These are phyloP conservation scores for Cassiopea xamachana DNA, from an alignment of 30 jellyfish, hydroid and myxozoan genomes.

Conservation along the genomic window DNA sequence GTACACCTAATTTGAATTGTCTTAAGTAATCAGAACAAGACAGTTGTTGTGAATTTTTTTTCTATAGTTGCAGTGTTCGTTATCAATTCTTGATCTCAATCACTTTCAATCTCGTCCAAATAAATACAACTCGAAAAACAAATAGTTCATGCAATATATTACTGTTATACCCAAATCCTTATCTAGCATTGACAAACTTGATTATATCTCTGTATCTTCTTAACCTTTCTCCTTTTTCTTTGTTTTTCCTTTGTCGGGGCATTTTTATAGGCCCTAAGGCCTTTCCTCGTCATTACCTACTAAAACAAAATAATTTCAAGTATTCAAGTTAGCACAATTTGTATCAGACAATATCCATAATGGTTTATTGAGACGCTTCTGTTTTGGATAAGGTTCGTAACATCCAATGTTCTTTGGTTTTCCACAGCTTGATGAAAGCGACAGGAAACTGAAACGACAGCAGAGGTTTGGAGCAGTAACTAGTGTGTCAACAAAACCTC, in stretches of 20 bases:
- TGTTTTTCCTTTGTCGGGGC: background rate
- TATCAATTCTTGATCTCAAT: no score
- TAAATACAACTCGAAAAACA: no score
- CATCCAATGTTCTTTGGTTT: background rate
- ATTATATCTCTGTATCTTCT: no score
- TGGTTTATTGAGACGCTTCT: no score
- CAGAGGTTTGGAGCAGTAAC: conserved; percentile 70
- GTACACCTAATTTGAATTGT: no score
- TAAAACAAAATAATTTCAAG: background rate
- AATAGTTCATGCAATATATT: no score
- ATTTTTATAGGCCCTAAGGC: background rate
- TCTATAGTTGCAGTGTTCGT: background rate
- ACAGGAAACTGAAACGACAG: conserved; percentile 47
- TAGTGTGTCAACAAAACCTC: conserved; percentile 57
- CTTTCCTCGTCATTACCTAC: background rate
- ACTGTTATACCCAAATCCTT: background rate
- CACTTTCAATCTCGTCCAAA: background rate
- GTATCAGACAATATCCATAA: background rate
- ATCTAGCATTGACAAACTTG: background rate
- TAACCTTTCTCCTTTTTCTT: background rate
- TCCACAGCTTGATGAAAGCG: conserved; percentile 68
- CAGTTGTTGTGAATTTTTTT: no score
- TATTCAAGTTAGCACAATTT: background rate
- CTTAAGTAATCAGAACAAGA: no score
- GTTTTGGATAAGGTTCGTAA: background rate